Conservation (phyloP, 1,140 invertebrate genomes). For the Penaeus chinensis region DNA sequence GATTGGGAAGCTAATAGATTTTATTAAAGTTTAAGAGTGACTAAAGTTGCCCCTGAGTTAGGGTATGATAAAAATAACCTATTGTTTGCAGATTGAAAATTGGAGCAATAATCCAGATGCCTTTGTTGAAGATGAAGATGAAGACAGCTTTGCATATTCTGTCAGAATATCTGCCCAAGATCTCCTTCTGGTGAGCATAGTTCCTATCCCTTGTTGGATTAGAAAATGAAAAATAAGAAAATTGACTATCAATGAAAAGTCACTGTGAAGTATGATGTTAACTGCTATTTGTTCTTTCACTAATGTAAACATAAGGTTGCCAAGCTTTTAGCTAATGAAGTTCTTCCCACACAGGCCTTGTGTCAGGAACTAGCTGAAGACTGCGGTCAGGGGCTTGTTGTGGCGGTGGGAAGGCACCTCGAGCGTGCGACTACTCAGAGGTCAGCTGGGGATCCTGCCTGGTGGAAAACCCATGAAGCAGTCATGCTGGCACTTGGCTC, state of each 20-base stretch:
- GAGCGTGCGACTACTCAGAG: constrained; percentile 72
- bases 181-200: constrained; percentile 73
- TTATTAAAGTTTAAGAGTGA: too few relatives aligned
- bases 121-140: constrained; percentile 84
- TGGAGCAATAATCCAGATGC: constrained; percentile 80
- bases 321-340: background rate
- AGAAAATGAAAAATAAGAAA: too few relatives aligned
- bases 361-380: constrained; percentile 75
- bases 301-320: too few relatives aligned
- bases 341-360: constrained; percentile 5
- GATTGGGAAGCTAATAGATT: too few relatives aligned
- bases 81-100: constrained; percentile 70
- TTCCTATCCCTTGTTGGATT: background rate
- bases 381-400: constrained; percentile 74
- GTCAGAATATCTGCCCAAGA: constrained; percentile 83
- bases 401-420: constrained; percentile 76
- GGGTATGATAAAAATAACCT: too few relatives aligned
- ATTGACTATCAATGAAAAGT: too few relatives aligned
- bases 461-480: constrained; percentile 84
- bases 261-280: too few relatives aligned
- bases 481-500: constrained; percentile 75
- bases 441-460: constrained; percentile 71
- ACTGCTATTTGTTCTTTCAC: too few relatives aligned
- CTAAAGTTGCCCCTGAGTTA: too few relatives aligned
- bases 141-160: constrained; percentile 77